Conservation (phyloP, 2,888 invertebrate species). For the Limnephilus lunatus region DNA sequence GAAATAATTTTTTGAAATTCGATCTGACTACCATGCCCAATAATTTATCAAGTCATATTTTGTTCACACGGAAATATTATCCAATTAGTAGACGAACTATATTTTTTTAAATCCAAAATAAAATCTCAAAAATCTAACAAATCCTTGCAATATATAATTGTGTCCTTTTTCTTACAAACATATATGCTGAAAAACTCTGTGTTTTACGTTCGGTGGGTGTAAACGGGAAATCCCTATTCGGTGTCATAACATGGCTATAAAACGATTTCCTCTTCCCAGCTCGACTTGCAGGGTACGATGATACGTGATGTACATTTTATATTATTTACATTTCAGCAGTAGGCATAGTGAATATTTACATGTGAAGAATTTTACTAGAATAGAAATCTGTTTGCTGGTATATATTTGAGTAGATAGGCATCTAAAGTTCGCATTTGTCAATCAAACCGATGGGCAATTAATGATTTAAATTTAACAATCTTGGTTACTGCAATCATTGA, state of each 20-base stretch:
- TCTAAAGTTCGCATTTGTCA: background rate
- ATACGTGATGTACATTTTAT: constrained; percentile 39
- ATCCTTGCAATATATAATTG: background rate
- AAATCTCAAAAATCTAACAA: background rate
- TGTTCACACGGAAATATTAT: too few species aligned
- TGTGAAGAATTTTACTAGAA: background rate
- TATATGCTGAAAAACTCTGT: background rate
- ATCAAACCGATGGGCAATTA: background rate
- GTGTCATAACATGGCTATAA: constrained; percentile 62
- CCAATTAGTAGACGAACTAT: too few species aligned
- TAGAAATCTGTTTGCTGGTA: background rate
- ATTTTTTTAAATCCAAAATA: background rate
- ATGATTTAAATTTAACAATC: too few species aligned
- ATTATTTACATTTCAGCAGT: background rate
- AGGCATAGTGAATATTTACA: background rate
- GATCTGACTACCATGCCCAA: background rate
- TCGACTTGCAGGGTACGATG: constrained; percentile 15
- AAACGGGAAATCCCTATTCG: constrained; percentile 56
- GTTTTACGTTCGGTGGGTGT: constrained; percentile 6
- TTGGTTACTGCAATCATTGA: too few species aligned
- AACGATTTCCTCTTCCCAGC: constrained; percentile 60
- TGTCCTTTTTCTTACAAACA: background rate
- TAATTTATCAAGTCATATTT: background rate
- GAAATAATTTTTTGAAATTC: too few species aligned
- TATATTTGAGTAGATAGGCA: background rate